These are phyloP conservation scores for Plebejus argus DNA, from an alignment of 2,888 invertebrate genomes.

Conservation along the genomic window DNA sequence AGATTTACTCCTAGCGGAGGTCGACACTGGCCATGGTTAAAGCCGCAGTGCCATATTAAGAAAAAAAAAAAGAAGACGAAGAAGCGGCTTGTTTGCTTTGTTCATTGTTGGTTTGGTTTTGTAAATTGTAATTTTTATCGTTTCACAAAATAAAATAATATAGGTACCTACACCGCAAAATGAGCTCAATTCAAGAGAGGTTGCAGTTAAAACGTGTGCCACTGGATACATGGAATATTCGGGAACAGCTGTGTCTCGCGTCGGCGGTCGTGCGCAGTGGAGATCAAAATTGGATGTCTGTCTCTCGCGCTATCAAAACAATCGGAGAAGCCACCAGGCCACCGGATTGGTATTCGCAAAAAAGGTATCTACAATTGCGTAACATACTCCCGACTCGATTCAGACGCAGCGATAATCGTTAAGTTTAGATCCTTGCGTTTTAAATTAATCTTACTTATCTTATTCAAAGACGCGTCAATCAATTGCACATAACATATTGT, in stretches of 20 bases:
- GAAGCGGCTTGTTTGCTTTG: too few species aligned
- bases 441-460: too few species aligned
- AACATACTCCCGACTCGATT: background rate
- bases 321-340: slow-evolving; percentile 88
- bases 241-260: slow-evolving; percentile 92
- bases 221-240: slow-evolving; percentile 91
- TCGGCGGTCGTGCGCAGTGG: slow-evolving; percentile 92
- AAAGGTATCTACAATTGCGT: slow-evolving; percentile 55
- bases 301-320: slow-evolving; percentile 89
- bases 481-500: too few species aligned
- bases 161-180: slow-evolving; percentile 46
- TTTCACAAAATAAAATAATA: background rate
- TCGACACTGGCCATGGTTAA: too few species aligned
- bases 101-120: background rate
- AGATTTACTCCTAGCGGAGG: too few species aligned
- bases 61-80: too few species aligned
- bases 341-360: slow-evolving; percentile 93
- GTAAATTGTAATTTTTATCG: background rate
- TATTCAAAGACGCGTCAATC: too few species aligned
- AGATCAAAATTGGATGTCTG: slow-evolving; percentile 96
- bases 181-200: slow-evolving; percentile 74
- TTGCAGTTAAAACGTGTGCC: slow-evolving; percentile 84
- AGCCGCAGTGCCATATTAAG: too few species aligned
- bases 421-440: too few species aligned
- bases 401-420: too few species aligned